Evolutionary conservation across 2,797 vertebrate species (phyloP), one percentile per base, ranked within the genome.

Genomic region (Xiphorhynchus erythropygius): DNA sequence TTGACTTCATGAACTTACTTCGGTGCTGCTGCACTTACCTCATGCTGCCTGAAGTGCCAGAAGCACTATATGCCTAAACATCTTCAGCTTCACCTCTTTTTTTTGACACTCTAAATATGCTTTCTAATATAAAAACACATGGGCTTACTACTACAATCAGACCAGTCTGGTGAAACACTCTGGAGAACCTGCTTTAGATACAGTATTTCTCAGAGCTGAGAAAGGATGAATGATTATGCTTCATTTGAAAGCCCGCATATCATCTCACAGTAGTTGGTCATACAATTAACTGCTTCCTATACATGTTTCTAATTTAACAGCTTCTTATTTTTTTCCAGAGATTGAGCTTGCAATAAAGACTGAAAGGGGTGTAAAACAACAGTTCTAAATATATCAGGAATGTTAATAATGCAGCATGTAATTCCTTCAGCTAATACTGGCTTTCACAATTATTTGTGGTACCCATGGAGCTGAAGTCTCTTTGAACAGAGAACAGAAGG

Each of bases 401-500:
- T 59, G 35, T 30, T 13, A 89, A n/a, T 84, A 93, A 95, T 69
- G 49, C 33, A 77, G n/a, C 41, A 35, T 60, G 60, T 13, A 74
- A 88, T 90, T 80, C 33, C 19, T 83, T 79, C 32, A 33, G 28
- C 50, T 92, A 92, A 85, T 87, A 69, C 23, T 75, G 73, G 25
- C 53, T 89, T 89, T 92, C 75, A 86, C 73, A 87, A 85, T 53
- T 76, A 87, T 62, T 87, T 74, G 39, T 46, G 39, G 55, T 87
- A 68, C 73, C 82, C 69, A 27, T 90, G 64, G 52, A 87, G 42
- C 23, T 85, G 65, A 93, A 87, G 65, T 39, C 18, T 30, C 63
- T 82, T 87, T 71, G 52, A 90, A 85, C 8, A 47, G 30, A 59
- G 65, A 65, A 67, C 65, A 92, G 64, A 75, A 91, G 49, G 71